Evolutionary conservation across 1,140 invertebrate species (phyloP).

Genomic region (Panulirus ornatus): DNA sequence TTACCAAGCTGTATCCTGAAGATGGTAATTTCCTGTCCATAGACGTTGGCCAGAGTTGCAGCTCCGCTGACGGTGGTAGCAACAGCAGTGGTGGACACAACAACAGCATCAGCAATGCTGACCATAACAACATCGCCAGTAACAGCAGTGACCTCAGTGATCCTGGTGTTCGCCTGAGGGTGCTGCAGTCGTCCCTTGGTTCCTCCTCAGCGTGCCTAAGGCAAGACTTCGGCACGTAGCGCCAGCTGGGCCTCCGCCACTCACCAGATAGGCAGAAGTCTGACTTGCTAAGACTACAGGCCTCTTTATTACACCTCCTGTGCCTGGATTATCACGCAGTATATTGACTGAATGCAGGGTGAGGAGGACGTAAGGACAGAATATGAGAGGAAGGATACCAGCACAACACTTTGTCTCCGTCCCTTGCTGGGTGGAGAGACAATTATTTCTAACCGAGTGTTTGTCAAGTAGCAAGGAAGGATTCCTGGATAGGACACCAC

Average conservation of each 20-base stretch:
- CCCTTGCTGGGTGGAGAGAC: not conserved
- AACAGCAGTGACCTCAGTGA: conserved; percentile 32
- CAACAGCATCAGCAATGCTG: too few species aligned
- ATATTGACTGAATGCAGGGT: too few species aligned
- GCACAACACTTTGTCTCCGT: too few species aligned
- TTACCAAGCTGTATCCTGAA: too few species aligned
- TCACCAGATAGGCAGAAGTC: conserved; percentile 6
- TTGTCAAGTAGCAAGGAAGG: conserved; percentile 62
- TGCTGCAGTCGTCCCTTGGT: conserved; percentile 49
- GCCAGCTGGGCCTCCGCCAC: conserved; percentile 26
- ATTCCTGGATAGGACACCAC: conserved; percentile 73
- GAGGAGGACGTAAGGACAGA: not conserved
- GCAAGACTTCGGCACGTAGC: conserved; percentile 66
- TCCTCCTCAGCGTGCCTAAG: conserved; percentile 38
- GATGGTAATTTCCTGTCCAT: not conserved
- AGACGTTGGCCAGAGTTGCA: conserved; percentile 59
- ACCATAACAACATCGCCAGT: too few species aligned
- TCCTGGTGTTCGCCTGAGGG: conserved; percentile 50
- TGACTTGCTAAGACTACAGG: too few species aligned
- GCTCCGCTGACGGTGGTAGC: conserved; percentile 22
- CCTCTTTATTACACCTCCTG: conserved; percentile 34
- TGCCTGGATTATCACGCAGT: too few species aligned
- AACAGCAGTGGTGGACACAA: not conserved
- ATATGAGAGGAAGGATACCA: too few species aligned
- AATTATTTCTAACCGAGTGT: conserved; percentile 46